These are phyloP conservation scores for Corvus hawaiiensis DNA, from an alignment of 2,113 vertebrate species.

Conservation along the genomic window DNA sequence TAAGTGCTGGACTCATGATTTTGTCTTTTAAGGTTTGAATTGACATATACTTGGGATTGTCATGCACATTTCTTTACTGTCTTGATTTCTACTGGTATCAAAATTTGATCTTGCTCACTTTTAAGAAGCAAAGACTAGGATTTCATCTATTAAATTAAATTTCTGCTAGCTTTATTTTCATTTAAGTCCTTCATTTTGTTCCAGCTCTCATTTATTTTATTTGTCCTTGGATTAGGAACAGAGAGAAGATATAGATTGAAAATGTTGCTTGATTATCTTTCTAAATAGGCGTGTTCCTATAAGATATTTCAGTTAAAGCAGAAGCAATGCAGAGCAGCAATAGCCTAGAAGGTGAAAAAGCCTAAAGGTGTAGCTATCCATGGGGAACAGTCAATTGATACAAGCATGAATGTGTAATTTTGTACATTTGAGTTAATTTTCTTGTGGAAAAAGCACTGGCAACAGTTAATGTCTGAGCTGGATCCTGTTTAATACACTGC, in stretches of 20 bases:
- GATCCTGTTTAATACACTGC: slow-evolving; percentile 38
- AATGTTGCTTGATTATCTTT: not conserved
- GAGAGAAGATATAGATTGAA: not conserved
- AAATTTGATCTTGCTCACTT: not conserved
- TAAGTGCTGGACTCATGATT: not conserved
- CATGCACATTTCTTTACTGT: not conserved
- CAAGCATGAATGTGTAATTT: not conserved
- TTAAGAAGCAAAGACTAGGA: not conserved
- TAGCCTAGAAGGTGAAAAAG: not conserved
- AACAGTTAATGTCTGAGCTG: slow-evolving; percentile 28
- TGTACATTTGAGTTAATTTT: not conserved
- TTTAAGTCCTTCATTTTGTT: not conserved
- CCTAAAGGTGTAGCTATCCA: not conserved
- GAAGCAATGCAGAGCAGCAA: not conserved
- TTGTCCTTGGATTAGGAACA: not conserved
- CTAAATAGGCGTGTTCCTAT: not conserved
- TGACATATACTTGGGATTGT: not conserved
- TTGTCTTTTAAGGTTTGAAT: not conserved
- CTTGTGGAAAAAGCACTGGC: not conserved
- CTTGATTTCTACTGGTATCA: not conserved
- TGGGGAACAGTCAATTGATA: not conserved
- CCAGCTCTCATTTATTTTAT: not conserved
- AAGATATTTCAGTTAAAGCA: not conserved
- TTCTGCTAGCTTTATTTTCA: not conserved
- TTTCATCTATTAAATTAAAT: not conserved